Base-by-base conservation (phyloP, 2,888 invertebrate species). In the Diaphora mendica region DNA sequence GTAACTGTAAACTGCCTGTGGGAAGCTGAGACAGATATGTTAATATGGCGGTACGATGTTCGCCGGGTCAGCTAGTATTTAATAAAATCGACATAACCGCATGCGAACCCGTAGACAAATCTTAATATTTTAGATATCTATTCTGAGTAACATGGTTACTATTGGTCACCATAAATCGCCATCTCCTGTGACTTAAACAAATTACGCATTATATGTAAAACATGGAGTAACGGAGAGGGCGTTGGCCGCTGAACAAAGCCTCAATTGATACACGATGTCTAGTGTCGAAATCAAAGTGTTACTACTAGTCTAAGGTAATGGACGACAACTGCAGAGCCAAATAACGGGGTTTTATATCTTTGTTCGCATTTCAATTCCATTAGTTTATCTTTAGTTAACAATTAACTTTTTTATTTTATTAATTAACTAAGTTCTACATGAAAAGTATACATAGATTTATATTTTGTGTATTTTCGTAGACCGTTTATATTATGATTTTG, bases 231-330 rank as follows among this genome's bases (percentile, higher is more conserved):
- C 84, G 73, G 75, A 73, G 89, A 89, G 93, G 91, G 92, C 94
- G 93, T 91, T 93, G 94, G 87, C 94, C 94, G 91, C 85, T 76
- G 88, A 92, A 95, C 95, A 95, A 95, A 93, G 95, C 88, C 88
- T 88, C 93, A 89, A 94, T 94, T 95, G 93, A 94, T 93, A 91
- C 66, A 68, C 87, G 85, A 85, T 87, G 90, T 87, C 89, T 90
- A 90, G 86, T 93, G 92, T 92, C 88, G 92, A 92, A 94, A 94
- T 90, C 85, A 88, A 88, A 91, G 90, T 88, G 90, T 86, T 76
- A 82, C 84, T 79, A 81, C 79, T 78, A 80, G 77, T 86, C 87
- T 86, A 86, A 82, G 86, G 88, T 91, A 89, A 91, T 91, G 89
- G 88, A 78, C 79, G 78, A 85, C 81, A 80, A 80, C 76, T 77